Base-by-base conservation (phyloP, 1,140 invertebrate species). In the Drosophila paulistorum region DNA sequence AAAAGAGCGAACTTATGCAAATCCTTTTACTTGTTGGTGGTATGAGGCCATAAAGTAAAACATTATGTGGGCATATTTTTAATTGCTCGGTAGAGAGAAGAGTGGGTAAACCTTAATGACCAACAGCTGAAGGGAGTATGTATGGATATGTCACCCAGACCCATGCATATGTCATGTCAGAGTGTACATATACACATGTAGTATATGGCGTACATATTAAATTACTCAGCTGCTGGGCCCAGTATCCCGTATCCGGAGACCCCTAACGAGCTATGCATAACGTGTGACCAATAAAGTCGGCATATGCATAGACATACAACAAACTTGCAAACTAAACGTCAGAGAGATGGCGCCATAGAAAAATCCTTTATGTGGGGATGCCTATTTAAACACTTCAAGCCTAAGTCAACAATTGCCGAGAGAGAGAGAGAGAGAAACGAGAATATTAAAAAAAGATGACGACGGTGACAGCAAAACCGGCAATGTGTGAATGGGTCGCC, bases 381-480 rank as follows among this genome's bases (percentile, higher is more conserved):
- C 79, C 82, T 87, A 81, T 85, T 79, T 87, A 73, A 86, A 79
- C 79, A 86, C 82, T 74, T 55, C 41, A 9, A 7, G 39, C 67
- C 79, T 87, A 79, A 86, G 75, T 77, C 82, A 86, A 86, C 82
- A 86, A 71, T 68, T 26, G 30, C 64, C 68, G 58, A 51, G 71
- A 58, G 65, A 72, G 55, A 68, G 5, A 26, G 20, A 30, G 30
- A 62, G 57, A 61, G 68, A 76, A 64, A 71, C 68, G 57, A 20
- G 82, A 87, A 87, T 86, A 87, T 87, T 87, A 82, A 82, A 86
- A 82, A 86, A 79, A 85, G 71, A 78, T 70, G 65, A 61, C 61
- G 69, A 42, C 68, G 37, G 42, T 63, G 62, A 71, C 45, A 48
- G 17, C 45, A 48, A 17, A 42, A 42, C 45, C 45, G 45, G 45